A percentile compares a stretch with the other conserved stretches of the same genome.
Evolutionary conservation across 1,140 invertebrate genomes (phyloP).

Genomic region (Tachypleus tridentatus): DNA sequence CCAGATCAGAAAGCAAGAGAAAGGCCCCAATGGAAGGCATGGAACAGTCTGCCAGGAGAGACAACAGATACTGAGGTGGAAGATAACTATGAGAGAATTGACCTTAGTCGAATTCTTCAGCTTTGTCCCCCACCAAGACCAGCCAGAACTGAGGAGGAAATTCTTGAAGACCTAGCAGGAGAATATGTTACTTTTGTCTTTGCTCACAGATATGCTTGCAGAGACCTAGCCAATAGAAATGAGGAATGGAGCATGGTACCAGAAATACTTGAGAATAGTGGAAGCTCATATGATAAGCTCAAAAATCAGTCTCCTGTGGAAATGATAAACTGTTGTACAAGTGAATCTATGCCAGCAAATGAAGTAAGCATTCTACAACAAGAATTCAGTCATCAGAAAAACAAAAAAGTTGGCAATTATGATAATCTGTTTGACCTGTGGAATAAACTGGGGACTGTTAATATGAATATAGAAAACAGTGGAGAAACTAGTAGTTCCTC

Average conservation of each 20-base stretch:
- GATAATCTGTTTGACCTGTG: background rate
- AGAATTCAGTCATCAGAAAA: no score
- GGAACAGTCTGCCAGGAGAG: slow-evolving; percentile 32
- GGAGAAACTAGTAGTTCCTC: no score
- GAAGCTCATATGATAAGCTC: no score
- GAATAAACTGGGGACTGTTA: background rate
- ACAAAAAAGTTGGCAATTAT: slow-evolving; percentile 1
- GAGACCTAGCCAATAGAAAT: slow-evolving; percentile 1
- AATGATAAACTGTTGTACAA: no score
- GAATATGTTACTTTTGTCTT: slow-evolving; percentile 28
- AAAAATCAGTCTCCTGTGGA: no score
- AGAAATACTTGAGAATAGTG: no score
- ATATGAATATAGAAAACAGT: background rate
- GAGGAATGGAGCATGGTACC: no score
- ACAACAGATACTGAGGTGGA: slow-evolving; percentile 41
- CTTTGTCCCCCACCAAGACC: slow-evolving; percentile 2
- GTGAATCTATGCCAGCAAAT: no score
- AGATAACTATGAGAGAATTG: slow-evolving; percentile 23
- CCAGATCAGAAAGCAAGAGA: no score
- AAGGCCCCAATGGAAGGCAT: slow-evolving; percentile 11
- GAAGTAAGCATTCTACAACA: no score
- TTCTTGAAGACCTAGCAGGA: slow-evolving; percentile 6
- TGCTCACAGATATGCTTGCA: slow-evolving; percentile 20
- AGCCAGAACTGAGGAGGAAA: background rate
- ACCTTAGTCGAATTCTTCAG: slow-evolving; percentile 1